phyloP scores from a whole-genome alignment of 2,113 vertebrate genomes.

The Petrocephalus zakoni region DNA sequence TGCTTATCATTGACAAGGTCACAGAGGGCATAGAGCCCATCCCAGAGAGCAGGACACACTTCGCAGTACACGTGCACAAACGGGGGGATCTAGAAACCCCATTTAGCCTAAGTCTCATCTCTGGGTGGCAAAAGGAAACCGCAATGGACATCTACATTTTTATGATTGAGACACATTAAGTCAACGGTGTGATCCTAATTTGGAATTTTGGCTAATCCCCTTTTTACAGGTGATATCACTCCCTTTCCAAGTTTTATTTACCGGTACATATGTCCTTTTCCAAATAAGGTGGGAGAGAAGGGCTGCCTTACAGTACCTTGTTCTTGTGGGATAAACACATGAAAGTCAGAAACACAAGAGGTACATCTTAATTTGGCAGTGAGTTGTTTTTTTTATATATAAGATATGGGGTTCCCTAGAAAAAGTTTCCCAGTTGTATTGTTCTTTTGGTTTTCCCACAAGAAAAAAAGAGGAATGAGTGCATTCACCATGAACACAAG shows the following conservation, averaged over 20 bases:
- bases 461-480: background rate
- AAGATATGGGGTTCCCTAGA: background rate
- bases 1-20: background rate
- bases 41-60: background rate
- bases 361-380: background rate
- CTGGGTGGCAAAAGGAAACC: background rate
- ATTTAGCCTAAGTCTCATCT: background rate
- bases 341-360: background rate
- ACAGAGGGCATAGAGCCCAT: background rate
- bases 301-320: background rate
- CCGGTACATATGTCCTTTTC: background rate
- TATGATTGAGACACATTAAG: background rate
- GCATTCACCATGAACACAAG: background rate
- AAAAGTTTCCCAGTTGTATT: background rate
- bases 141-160: background rate
- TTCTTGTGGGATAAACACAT: background rate
- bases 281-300: background rate
- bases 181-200: background rate
- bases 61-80: background rate
- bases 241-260: background rate
- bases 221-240: background rate
- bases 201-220: background rate
- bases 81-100: background rate
- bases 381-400: background rate
- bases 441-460: background rate